phyloP scores from a whole-genome alignment of 2,113 vertebrate species.

The Burhinus bistriatus region DNA sequence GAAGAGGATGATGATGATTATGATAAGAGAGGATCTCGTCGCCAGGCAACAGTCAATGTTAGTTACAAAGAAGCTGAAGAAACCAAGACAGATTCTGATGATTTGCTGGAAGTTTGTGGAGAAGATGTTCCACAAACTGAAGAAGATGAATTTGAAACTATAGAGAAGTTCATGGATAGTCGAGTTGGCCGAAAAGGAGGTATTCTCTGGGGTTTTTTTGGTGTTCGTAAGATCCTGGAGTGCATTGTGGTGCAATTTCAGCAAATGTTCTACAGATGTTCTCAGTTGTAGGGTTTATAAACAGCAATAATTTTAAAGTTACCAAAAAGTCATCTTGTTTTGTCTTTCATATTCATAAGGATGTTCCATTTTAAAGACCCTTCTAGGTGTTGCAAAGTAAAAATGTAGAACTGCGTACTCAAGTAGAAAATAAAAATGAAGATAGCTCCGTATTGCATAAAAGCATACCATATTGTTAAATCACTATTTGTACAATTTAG shows the following conservation, averaged over 20 bases:
- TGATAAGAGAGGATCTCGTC: conserved; percentile 88
- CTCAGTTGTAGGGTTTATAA: background rate
- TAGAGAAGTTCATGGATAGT: conserved; percentile 94
- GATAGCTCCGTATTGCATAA: background rate
- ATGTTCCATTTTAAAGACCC: background rate
- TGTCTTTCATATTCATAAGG: background rate
- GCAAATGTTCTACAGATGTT: background rate
- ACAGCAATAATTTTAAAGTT: background rate
- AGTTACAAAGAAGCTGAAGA: conserved; percentile 99
- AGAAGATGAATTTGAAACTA: conserved; percentile 98
- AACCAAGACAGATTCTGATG: conserved; percentile 96
- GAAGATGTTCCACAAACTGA: conserved; percentile 94
- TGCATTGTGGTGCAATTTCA: background rate
- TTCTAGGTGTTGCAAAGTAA: background rate
- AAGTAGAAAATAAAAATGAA: background rate
- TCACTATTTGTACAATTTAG: background rate
- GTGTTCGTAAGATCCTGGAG: background rate
- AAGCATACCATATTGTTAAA: background rate
- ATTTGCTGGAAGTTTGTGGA: conserved; percentile 92
- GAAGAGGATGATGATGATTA: conserved; percentile 82
- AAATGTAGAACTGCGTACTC: background rate
- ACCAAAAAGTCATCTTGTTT: background rate
- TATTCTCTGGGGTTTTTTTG: conserved; percentile 49
- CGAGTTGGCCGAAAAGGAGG: conserved; percentile 91
- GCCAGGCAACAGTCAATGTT: conserved; percentile 94